Evolutionary conservation across 2,113 vertebrate species (phyloP), one percentile per base, ranked within the genome.

Genomic region (Lycocorax pyrrhopterus): DNA sequence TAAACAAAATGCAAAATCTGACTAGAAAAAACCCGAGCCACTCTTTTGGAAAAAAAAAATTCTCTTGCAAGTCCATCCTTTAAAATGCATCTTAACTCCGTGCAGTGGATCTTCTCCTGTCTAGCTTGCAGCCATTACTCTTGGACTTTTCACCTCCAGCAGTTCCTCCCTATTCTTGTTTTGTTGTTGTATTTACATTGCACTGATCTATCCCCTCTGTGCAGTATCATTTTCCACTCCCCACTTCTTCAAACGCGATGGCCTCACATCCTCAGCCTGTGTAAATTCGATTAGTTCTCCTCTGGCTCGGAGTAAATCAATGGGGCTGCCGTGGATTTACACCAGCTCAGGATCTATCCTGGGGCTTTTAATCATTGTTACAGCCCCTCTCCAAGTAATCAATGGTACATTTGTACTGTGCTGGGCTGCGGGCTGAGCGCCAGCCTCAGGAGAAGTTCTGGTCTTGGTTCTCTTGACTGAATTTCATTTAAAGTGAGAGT

Each of bases 321-420:
- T 94, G 84, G 71, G 35, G 33, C 43, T 86, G 56, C 59, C 1
- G 1, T 27, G 69, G 82, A 81, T 96, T 90, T 94, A 84, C 93
- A 83, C 78, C 93, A 88, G 87, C 63, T 90, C 72, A 78, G 93
- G 69, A 93, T 96, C 92, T 78, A 8, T 72, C 68, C 79, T 68
- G n/a, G 39, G 76, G 56, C 84, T 76, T 93, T 90, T 68, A 75
- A 89, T 96, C 64, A 78, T 92, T 90, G 92, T 89, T 68, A 64
- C 87, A 93, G 56, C 64, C 41, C 59, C 58, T 93, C 56, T 95
- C 41, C 69, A 75, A 60, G 71, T 84, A 96, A 92, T 94, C 92
- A 82, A 60, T 90, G 90, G 52, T 80, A 81, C n/a, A 49, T 67
- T 78, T 88, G 55, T 52, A 35, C 71, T 51, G 55, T 58, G 60